A percentile compares a stretch with the other conserved stretches of the same genome.
Evolutionary conservation across 2,113 vertebrate species (phyloP).

Genomic region (Chloropsis cyanopogon): DNA sequence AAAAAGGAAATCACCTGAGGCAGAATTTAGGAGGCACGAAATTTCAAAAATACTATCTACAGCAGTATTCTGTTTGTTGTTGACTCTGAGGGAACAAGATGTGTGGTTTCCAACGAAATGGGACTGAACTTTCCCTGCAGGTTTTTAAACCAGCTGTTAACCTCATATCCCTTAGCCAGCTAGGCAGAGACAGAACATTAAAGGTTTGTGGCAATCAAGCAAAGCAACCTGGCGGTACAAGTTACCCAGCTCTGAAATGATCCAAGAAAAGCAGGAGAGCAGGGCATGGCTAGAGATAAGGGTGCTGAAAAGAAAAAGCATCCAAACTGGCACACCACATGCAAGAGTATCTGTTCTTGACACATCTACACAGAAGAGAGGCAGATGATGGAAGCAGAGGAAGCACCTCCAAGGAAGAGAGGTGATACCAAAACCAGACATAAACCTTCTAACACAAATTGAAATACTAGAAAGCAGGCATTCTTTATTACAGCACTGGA

Average conservation of each 20-base stretch:
- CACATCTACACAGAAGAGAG: too few species aligned
- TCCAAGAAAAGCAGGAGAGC: too few species aligned
- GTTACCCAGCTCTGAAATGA: background rate
- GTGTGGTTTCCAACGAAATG: background rate
- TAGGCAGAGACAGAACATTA: background rate
- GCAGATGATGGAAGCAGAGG: too few species aligned
- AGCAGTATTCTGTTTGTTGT: background rate
- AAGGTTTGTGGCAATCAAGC: background rate
- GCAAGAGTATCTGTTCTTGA: too few species aligned
- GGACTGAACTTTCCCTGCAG: background rate
- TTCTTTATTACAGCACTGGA: too few species aligned
- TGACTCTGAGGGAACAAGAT: background rate
- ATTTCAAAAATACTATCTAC: background rate
- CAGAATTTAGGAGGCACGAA: background rate
- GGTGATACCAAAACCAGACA: too few species aligned
- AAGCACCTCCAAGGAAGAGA: too few species aligned
- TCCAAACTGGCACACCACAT: too few species aligned
- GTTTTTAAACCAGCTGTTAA: background rate
- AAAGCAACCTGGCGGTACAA: background rate
- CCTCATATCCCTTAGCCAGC: background rate
- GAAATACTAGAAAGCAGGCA: too few species aligned
- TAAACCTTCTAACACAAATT: too few species aligned
- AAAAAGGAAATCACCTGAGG: background rate
- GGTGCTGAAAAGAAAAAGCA: too few species aligned
- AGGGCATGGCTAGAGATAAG: too few species aligned